A percentile compares a stretch with the other conserved stretches of the same genome.
phyloP scores from a whole-genome alignment of 2,113 vertebrate genomes.

The Smithornis capensis region DNA sequence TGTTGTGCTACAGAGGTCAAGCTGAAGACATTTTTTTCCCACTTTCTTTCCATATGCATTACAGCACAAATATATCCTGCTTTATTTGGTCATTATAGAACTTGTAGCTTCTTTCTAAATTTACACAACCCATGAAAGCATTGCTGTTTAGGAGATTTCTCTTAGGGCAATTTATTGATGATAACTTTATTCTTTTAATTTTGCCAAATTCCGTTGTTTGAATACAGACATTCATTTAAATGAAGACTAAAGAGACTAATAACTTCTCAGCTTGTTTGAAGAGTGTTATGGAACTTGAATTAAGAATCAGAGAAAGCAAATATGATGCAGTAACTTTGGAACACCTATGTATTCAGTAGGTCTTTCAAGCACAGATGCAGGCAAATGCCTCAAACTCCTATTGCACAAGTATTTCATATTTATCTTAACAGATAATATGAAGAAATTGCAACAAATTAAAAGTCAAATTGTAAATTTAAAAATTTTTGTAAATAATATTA shows the following conservation, averaged over 20 bases:
- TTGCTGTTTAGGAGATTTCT: not conserved
- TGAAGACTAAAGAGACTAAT: not conserved
- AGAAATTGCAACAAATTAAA: not conserved
- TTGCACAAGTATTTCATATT: not conserved
- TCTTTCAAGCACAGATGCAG: not conserved
- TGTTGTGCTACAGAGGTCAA: not conserved
- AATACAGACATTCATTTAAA: not conserved
- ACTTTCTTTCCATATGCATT: not conserved
- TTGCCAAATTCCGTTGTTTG: not conserved
- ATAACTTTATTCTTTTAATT: not conserved
- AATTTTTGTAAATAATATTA: not conserved
- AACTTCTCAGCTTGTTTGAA: not conserved
- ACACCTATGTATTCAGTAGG: not conserved
- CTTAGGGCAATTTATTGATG: not conserved
- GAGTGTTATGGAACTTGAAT: not conserved
- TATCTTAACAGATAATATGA: not conserved
- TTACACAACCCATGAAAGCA: not conserved
- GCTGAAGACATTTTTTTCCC: not conserved
- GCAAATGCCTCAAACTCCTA: not conserved
- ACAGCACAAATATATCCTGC: not conserved
- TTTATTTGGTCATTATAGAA: not conserved
- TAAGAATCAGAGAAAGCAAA: not conserved
- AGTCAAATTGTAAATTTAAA: not conserved
- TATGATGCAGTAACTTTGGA: not conserved
- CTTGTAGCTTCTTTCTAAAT: not conserved